A percentile compares a stretch with the other conserved stretches of the same genome.
phyloP scores from a whole-genome alignment of 2,888 invertebrate genomes.

The Blomia tropicalis region DNA sequence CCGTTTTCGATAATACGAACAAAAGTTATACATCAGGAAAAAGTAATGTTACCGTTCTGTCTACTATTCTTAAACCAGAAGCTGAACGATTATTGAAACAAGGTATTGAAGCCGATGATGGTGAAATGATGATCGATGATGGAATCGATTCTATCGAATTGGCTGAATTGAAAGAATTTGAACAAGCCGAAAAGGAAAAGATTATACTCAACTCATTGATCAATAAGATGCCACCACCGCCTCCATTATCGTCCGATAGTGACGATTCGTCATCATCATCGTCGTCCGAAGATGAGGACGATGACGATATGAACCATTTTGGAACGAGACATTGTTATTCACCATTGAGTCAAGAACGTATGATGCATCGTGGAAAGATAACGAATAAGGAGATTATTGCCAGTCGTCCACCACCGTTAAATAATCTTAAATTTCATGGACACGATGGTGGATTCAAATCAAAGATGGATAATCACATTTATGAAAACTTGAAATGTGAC shows the following conservation, averaged over 20 bases:
- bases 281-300: not conserved
- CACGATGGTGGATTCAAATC: not conserved
- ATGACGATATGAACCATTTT: not conserved
- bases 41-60: conserved; percentile 5
- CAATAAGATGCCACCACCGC: conserved; percentile 7
- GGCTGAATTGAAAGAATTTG: conserved; percentile 17
- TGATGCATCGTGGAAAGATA: not conserved
- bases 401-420: not conserved
- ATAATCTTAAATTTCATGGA: not conserved
- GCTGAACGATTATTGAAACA: conserved; percentile 13
- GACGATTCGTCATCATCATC: not conserved
- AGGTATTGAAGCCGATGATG: conserved; percentile 1
- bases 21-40: not conserved
- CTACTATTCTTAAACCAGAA: conserved; percentile 10
- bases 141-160: not conserved
- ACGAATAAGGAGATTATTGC: not conserved
- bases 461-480: not conserved
- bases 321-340: not conserved
- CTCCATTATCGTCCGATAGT: not conserved
- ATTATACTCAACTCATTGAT: conserved; percentile 15
- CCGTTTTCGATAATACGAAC: not conserved
- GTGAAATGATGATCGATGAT: conserved; percentile 2
- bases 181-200: conserved; percentile 12
- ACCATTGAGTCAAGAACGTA: not conserved
- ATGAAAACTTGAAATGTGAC: not conserved